A percentile compares a stretch with the other conserved stretches of the same genome.
These are phyloP conservation scores for Parochlus steinenii DNA, from an alignment of 2,888 invertebrate genomes.

Conservation along the genomic window DNA sequence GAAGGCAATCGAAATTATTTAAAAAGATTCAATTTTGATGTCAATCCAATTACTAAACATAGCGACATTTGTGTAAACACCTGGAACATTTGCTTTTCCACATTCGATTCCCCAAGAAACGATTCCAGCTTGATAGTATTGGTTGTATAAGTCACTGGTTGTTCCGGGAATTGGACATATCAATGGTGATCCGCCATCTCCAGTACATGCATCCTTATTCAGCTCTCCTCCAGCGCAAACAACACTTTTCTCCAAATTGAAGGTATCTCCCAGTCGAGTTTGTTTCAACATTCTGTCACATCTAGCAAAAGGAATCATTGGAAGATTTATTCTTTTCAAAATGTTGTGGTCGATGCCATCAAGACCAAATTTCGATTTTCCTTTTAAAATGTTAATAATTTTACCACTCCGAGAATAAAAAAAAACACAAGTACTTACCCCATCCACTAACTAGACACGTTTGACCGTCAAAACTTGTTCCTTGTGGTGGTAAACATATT, in stretches of 20 bases:
- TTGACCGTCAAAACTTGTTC: slow-evolving; percentile 30
- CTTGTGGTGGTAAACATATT: slow-evolving; percentile 39
- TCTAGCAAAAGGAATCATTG: slow-evolving; percentile 35
- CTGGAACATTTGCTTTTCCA: slow-evolving; percentile 41
- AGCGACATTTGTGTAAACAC: slow-evolving; percentile 50
- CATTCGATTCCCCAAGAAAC: slow-evolving; percentile 61
- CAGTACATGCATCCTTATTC: slow-evolving; percentile 51
- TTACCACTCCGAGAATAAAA: neutral
- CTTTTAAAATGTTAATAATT: slow-evolving; percentile 45
- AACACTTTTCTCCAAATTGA: slow-evolving; percentile 44
- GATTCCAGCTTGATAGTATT: slow-evolving; percentile 38
- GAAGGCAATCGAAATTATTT: no score
- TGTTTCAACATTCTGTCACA: slow-evolving; percentile 33
- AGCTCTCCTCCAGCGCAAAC: slow-evolving; percentile 56
- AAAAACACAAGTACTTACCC: slow-evolving; percentile 50
- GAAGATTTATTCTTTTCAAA: slow-evolving; percentile 46
- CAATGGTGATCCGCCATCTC: slow-evolving; percentile 54
- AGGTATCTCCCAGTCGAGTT: slow-evolving; percentile 45
- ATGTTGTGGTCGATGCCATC: slow-evolving; percentile 38
- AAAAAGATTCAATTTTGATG: no score
- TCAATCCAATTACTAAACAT: slow-evolving; percentile 46
- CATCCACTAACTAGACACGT: slow-evolving; percentile 55
- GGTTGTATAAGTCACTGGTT: no score
- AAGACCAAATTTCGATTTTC: slow-evolving; percentile 34
- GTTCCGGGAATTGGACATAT: slow-evolving; percentile 42